phyloP scores from a whole-genome alignment of 1,140 invertebrate species.

The Cyphomyrmex costatus region DNA sequence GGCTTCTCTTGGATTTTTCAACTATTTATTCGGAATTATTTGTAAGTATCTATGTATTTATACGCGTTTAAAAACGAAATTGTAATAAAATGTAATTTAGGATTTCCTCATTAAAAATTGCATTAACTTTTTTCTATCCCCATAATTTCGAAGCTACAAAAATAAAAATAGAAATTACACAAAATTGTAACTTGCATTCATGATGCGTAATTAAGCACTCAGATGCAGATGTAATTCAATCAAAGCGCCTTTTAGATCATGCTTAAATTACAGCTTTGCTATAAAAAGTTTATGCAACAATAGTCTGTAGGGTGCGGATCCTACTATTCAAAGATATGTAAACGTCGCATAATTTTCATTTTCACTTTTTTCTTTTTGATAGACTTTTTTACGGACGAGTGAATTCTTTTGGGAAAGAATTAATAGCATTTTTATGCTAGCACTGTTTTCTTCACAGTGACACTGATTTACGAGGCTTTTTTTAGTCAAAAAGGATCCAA shows the following conservation, averaged over 20 bases:
- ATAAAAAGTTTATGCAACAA: constrained; percentile 77
- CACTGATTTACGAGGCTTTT: constrained; percentile 34
- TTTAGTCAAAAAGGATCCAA: constrained; percentile 36
- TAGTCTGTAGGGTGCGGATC: constrained; percentile 81
- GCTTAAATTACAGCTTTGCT: constrained; percentile 69
- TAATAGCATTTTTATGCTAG: constrained; percentile 84
- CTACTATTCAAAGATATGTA: constrained; percentile 77
- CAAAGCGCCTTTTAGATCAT: constrained; percentile 60
- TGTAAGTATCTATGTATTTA: neutral
- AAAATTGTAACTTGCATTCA: constrained; percentile 16
- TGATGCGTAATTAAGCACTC: constrained; percentile 45
- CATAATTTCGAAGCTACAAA: neutral
- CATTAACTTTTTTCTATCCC: neutral
- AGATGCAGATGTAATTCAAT: constrained; percentile 35
- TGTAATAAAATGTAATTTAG: neutral
- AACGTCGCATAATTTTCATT: constrained; percentile 71
- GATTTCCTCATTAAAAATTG: neutral
- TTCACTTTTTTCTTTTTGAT: constrained; percentile 70
- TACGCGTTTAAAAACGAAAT: neutral
- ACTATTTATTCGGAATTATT: constrained; percentile 48
- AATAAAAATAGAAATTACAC: neutral
- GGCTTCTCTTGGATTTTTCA: constrained; percentile 57
- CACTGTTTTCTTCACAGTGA: constrained; percentile 49
- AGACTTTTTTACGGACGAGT: constrained; percentile 83
- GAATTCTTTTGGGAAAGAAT: constrained; percentile 83